Evolutionary conservation across 2,113 vertebrate species (phyloP), one percentile per base, ranked within the genome.

Genomic region (Tachuris rubrigastra): DNA sequence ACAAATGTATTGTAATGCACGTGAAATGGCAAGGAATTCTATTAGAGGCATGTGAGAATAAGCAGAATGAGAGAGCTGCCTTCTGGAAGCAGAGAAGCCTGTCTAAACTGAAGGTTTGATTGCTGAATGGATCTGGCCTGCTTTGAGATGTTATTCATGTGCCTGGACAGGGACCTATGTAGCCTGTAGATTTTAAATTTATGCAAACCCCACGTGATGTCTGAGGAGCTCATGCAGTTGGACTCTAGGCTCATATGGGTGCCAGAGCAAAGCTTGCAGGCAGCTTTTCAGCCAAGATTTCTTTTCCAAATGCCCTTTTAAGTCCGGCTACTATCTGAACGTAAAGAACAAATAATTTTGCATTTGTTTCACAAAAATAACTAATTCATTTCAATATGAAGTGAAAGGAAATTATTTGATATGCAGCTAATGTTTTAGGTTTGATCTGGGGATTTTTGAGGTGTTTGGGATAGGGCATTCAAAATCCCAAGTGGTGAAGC

Each of bases 21-120:
- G 18, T 81, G 93, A 97, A 97, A 94, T 95, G 76, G 62, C 79
- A 97, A 12, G 19, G 92, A 96, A 97, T 97, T 96, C 85, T 93
- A 91, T 96, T 94, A 94, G 97, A 97, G 94, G 89, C 80, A 55
- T 87, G 89, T 91, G 85, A 96, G 92, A 92, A 91, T 94, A 97
- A 97, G 87, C 68, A 96, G 68, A 59, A 41, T 13, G 35, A 46
- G 22, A 85, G 22, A 41, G 47, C 19, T 77, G 59, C 30, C 10
- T 90, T 59, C 67, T 80, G 17, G 8, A 71, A 31, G 10, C 44
- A 71, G n/a, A 85, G 59, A 55, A 81, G 27, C 15, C 44, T 84
- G 35, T 72, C n/a, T 58, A 50, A 69, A 76, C 1, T 28, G 16
- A 22, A 66, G 22, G 39, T 53, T 78, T 62, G 13, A 22, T 24